Base-by-base conservation (phyloP, 2,113 vertebrate species). In the Henicopernis longicauda region DNA sequence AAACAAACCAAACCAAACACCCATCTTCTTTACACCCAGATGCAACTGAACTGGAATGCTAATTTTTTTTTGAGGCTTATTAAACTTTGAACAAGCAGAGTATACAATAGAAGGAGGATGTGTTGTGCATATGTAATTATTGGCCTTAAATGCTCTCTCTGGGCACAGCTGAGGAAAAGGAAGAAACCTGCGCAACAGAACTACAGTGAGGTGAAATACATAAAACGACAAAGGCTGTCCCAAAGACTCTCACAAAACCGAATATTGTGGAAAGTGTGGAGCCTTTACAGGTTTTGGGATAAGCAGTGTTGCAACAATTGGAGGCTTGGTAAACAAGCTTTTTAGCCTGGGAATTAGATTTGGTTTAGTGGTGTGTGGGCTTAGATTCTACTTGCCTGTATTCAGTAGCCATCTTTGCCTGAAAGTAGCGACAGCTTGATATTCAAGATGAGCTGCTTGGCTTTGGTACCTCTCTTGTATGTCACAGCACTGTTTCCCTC, bases 101-200 rank as follows among this genome's bases (percentile, higher is more conserved):
- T 38, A 69, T 52, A 52, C 92, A 89, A 65, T 20, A 90, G 94
- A 82, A 96, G 91, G 84, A 95, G 88, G 67, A 69, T 82, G 32
- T 95, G 87, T 70, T 95, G 63, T 90, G 96, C 66, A 79, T 80
- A 10, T 61, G 80, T 91, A 92, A 97, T 97, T 91, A 69, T 71
- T 98, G 85, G 83, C 97, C 97, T 98, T 97, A 96, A 95, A 93
- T 97, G 96, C 96, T 91, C 95, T 97, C 59, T 88, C 44, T 45
- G 73, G 93, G 86, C 77, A 89, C 29, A 62, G 87, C 10, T 29
- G 61, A 89, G 69, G 87, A 84, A 93, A 94, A 96, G 49, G 58
- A 62, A 81, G 54, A 89, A 85, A 86, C 25, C 36, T 76, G 50
- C 50, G 40, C 32, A 42, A 23, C 29, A 61, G 25, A 86, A 63